phyloP scores from a whole-genome alignment of 2,113 vertebrate species.

The Rhinoderma darwinii region DNA sequence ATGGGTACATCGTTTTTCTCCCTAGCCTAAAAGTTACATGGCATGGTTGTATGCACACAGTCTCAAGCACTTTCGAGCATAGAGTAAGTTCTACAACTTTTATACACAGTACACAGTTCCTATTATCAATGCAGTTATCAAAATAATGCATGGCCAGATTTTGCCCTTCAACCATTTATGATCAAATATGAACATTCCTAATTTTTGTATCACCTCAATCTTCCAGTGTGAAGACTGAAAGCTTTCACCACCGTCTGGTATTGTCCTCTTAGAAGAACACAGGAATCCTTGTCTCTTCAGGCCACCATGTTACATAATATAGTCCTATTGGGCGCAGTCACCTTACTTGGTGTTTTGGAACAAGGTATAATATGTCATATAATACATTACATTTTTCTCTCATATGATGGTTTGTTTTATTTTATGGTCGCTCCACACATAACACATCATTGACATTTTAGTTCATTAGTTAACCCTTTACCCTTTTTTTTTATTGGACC shows the following conservation, averaged over 20 bases:
- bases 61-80: no score
- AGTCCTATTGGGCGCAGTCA: slow-evolving; percentile 74
- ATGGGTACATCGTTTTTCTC: no score
- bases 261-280: neutral
- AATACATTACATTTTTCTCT: neutral
- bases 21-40: no score
- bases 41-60: no score
- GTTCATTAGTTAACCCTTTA: neutral
- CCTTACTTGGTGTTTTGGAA: slow-evolving; percentile 77
- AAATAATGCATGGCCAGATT: no score
- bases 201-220: neutral
- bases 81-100: no score
- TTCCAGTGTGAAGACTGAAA: neutral
- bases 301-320: slow-evolving; percentile 72
- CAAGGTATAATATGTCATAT: slow-evolving; percentile 74
- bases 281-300: neutral
- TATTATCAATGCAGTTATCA: no score
- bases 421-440: neutral
- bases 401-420: neutral
- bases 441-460: neutral
- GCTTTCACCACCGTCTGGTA: neutral
- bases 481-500: neutral
- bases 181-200: neutral
- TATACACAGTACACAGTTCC: no score
- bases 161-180: no score